phyloP scores from a whole-genome alignment of 2,113 vertebrate genomes.

The Daboia siamensis region DNA sequence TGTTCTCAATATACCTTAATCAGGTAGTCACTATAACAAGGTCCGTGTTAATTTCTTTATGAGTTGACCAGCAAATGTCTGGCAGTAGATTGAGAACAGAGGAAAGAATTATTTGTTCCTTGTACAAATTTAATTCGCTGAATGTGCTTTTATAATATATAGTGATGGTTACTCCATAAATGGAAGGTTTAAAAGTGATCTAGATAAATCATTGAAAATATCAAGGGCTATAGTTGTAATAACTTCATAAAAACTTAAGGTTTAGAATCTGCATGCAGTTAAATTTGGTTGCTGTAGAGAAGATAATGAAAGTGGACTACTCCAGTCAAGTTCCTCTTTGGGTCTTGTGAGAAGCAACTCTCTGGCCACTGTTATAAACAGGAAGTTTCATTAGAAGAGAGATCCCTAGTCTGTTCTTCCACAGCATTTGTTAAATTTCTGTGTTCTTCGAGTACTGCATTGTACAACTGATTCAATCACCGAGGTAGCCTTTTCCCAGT shows the following conservation, averaged over 20 bases:
- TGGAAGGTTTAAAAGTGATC: neutral
- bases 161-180: neutral
- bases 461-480: neutral
- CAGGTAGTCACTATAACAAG: neutral
- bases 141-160: neutral
- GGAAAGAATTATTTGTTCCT: neutral
- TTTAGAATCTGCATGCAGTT: neutral
- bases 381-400: neutral
- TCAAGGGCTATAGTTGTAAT: neutral
- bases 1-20: neutral
- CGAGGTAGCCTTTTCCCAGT: neutral
- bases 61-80: neutral
- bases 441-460: neutral
- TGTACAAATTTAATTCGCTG: neutral
- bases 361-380: neutral
- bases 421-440: neutral
- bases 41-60: neutral
- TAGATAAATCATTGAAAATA: neutral
- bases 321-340: neutral
- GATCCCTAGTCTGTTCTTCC: neutral
- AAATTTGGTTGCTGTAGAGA: neutral
- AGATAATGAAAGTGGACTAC: neutral
- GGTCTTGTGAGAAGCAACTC: neutral
- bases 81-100: neutral
- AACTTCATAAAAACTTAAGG: neutral